Evolutionary conservation across 2,888 invertebrate genomes (phyloP).

Genomic region (Trissolcus brochymenae): DNA sequence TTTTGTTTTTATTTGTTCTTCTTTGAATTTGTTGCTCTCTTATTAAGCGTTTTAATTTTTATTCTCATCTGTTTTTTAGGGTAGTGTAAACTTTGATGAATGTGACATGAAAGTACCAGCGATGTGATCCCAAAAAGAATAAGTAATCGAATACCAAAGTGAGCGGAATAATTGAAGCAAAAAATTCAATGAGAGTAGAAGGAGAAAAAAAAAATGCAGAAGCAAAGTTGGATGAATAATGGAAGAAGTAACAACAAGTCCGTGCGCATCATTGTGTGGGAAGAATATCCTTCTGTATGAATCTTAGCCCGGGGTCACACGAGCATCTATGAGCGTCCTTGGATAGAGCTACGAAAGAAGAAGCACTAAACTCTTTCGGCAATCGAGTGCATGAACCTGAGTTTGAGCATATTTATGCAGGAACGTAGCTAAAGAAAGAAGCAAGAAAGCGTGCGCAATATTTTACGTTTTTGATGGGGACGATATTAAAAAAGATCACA

Average conservation of each 20-base stretch:
- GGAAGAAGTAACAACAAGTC: slow-evolving; percentile 50
- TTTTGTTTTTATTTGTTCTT: too few relatives aligned
- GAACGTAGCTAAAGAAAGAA: slow-evolving; percentile 58
- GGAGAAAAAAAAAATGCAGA: slow-evolving; percentile 24
- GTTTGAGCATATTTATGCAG: slow-evolving; percentile 54
- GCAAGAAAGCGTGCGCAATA: slow-evolving; percentile 27
- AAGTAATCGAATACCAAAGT: slow-evolving; percentile 33
- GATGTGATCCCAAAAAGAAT: slow-evolving; percentile 17
- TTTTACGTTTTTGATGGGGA: slow-evolving; percentile 36
- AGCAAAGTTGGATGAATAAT: slow-evolving; percentile 48
- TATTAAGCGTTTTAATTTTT: slow-evolving; percentile 29
- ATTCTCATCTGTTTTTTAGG: background rate
- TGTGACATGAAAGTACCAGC: slow-evolving; percentile 25
- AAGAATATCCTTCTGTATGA: slow-evolving; percentile 48
- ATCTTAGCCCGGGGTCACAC: slow-evolving; percentile 50
- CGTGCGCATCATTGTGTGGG: slow-evolving; percentile 42
- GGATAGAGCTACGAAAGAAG: slow-evolving; percentile 46
- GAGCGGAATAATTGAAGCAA: slow-evolving; percentile 43
- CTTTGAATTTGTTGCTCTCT: background rate
- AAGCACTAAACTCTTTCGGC: slow-evolving; percentile 51
- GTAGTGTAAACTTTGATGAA: too few relatives aligned
- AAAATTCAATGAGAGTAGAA: slow-evolving; percentile 38
- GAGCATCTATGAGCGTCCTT: slow-evolving; percentile 49
- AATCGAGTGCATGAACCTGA: slow-evolving; percentile 47
- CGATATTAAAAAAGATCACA: slow-evolving; percentile 33